Evolutionary conservation across 1,140 invertebrate genomes (phyloP).

Genomic region (honey bee (Apis mellifera)): Amel_HAv3.1 CM009944.2:8343501-8344000

Average conservation of each 20-base stretch:
- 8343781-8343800: slow-evolving; percentile 47
- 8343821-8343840: slow-evolving; percentile 68
- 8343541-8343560: slow-evolving; percentile 60
- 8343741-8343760: slow-evolving; percentile 15
- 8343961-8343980: not conserved
- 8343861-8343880: slow-evolving; percentile 9
- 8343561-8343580: slow-evolving; percentile 65
- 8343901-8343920: not conserved
- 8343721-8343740: slow-evolving; percentile 9
- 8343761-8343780: slow-evolving; percentile 3
- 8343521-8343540: slow-evolving; percentile 45
- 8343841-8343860: slow-evolving; percentile 66
- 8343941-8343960: not conserved
- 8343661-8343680: not conserved
- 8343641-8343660: not conserved
- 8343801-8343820: slow-evolving; percentile 62
- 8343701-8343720: not conserved
- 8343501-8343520: not conserved
- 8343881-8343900: not conserved
- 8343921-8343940: slow-evolving; percentile 7
- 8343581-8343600: slow-evolving; percentile 27
- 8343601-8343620: too few relatives aligned
- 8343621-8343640: not conserved
- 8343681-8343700: not conserved
- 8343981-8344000: not conserved